These are phyloP conservation scores for Bos taurus DNA, from an alignment of 2,113 vertebrate species.

Conservation along the genomic window DNA sequence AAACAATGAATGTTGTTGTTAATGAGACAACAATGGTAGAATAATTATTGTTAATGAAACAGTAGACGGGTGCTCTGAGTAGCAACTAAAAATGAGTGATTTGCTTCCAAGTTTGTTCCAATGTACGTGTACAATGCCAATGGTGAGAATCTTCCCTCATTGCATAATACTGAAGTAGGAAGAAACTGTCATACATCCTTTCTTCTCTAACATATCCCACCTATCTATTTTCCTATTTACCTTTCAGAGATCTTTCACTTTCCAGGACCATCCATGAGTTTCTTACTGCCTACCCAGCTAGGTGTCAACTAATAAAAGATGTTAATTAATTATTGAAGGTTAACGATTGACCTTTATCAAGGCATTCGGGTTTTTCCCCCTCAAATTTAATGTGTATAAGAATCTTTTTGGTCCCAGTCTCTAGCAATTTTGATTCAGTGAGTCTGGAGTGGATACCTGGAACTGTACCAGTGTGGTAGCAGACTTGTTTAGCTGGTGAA, in stretches of 20 bases:
- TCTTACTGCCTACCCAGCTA: background rate
- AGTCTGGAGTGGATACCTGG: background rate
- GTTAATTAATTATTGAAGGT: background rate
- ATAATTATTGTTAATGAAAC: background rate
- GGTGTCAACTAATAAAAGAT: background rate
- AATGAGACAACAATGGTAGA: background rate
- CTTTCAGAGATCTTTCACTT: background rate
- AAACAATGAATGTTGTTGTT: background rate
- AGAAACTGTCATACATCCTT: background rate
- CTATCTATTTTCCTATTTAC: background rate
- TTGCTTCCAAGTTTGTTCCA: no score
- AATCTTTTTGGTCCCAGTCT: background rate
- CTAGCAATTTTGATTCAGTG: background rate
- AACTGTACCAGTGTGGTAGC: background rate
- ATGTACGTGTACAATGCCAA: background rate
- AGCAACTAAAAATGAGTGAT: no score
- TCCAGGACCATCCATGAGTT: background rate
- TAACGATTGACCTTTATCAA: background rate
- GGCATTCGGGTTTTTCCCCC: background rate
- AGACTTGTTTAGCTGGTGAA: background rate
- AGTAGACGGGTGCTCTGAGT: background rate
- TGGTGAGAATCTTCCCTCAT: background rate
- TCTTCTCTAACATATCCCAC: background rate
- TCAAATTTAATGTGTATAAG: background rate
- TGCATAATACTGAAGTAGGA: background rate